Evolutionary conservation across 92 coral and sea anemone genomes (phyloP), one percentile per base, ranked within the genome.

Genomic region (Scolanthus callimorphus): DNA sequence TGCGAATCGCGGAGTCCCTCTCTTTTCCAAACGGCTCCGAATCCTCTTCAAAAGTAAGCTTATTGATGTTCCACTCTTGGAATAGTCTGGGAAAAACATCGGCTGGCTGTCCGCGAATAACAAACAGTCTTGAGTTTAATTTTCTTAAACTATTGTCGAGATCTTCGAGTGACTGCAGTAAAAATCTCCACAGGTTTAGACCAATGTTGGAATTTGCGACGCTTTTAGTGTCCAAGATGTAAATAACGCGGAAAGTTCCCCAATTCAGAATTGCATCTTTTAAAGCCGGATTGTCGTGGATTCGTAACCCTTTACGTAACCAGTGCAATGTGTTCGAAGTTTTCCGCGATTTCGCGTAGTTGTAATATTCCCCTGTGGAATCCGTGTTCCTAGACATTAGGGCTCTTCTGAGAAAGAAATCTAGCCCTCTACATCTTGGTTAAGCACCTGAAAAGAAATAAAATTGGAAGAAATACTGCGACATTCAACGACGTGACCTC

Each of bases 201-300:
- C 96, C 87, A 6, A 85, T 81, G 2, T 70, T 72, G 1, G 67
- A 59, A 27, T 71, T 47, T 27, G 67, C 65, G 17, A 73, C 78
- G 22, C 70, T 78, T 29, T 62, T 66, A 1, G 95, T 79, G 62
- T 91, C 97, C 57, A 91, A 64, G 4, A 91, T 85, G 49, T 91
- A 91, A 34, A 91, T 74, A 41, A 91, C 81, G 47, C 90, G 66
- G 10, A 83, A 55, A 2, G 85, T 79, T 21, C 76, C 88, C 45
- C 97, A 75, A 38, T 63, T 58, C 17, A 63, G 47, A 12, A 83
- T 66, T 12, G 97, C 97, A 55, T 91, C 90, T 17, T 73, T 51
- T 29, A 91, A 85, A 49, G 95, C 91, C 12, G 96, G 95, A 20
- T 91, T 91, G 62, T 91, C 97, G 53, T 91, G 97, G 31, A 91